A percentile compares a stretch with the other conserved stretches of the same genome.
These are phyloP conservation scores for Anabas testudineus DNA, from an alignment of 2,797 vertebrate species.

Conservation along the genomic window DNA sequence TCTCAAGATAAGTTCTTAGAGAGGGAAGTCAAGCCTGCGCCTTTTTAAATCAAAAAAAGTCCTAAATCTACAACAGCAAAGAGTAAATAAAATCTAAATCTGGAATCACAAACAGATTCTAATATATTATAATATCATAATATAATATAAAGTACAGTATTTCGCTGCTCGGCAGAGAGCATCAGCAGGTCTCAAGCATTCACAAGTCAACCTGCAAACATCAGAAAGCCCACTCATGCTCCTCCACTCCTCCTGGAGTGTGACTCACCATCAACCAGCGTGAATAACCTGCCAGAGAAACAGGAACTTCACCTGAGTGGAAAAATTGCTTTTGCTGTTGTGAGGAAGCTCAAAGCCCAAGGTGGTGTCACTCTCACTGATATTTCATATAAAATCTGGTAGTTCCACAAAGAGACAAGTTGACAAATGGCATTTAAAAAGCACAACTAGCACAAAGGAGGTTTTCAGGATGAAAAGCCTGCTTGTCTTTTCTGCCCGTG, in stretches of 20 bases:
- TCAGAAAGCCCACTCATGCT: conserved; percentile 62
- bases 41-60: background rate
- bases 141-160: background rate
- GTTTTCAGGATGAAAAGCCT: background rate
- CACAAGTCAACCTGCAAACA: conserved; percentile 54
- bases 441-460: background rate
- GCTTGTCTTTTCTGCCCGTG: too few species aligned
- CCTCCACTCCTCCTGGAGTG: conserved; percentile 54
- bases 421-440: background rate
- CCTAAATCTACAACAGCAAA: background rate
- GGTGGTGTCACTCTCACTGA: background rate
- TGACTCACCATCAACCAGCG: conserved; percentile 64
- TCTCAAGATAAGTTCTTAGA: too few species aligned
- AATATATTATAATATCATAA: conserved; percentile 2
- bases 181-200: conserved; percentile 45
- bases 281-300: conserved; percentile 54
- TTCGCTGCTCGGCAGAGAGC: conserved; percentile 21
- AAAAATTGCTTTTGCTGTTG: conserved; percentile 13
- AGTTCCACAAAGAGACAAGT: background rate
- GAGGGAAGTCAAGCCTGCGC: background rate
- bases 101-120: background rate
- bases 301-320: conserved; percentile 32
- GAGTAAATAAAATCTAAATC: background rate
- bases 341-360: background rate
- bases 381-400: background rate